Conservation (phyloP, 92 coral and sea anemone genomes). For the Parazoanthus darwini region DNA sequence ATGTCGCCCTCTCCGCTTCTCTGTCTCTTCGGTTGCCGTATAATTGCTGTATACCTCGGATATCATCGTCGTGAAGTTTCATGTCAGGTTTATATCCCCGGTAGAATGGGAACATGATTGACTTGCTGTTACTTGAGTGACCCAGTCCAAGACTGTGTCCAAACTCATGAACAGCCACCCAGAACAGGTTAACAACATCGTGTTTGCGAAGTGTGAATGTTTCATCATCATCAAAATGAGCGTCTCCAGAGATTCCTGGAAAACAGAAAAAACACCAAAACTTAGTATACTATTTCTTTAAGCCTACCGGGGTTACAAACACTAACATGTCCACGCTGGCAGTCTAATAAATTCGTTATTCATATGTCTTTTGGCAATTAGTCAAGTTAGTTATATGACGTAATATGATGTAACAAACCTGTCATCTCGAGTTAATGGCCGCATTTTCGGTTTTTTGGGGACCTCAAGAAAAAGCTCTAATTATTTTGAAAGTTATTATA, state of each 20-base stretch:
- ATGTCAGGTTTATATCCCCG: constrained; percentile 67
- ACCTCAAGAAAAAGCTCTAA: too few species aligned
- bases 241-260: constrained; percentile 81
- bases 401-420: too few species aligned
- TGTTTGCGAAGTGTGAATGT: constrained; percentile 53
- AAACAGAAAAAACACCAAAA: neutral
- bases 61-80: constrained; percentile 74
- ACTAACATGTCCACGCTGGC: too few species aligned
- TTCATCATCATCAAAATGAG: constrained; percentile 94
- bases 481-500: too few species aligned
- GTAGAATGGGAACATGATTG: constrained; percentile 93
- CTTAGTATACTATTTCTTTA: too few species aligned
- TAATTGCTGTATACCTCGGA: constrained; percentile 75
- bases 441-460: too few species aligned
- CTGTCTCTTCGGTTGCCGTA: constrained; percentile 65
- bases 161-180: constrained; percentile 94
- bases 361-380: too few species aligned
- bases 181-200: constrained; percentile 70
- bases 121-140: constrained; percentile 66
- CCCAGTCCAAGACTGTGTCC: constrained; percentile 95
- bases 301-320: neutral
- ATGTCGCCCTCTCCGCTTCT: constrained; percentile 30
- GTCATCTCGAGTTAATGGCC: too few species aligned
- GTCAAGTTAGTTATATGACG: too few species aligned
- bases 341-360: too few species aligned